phyloP scores from a whole-genome alignment of 2,113 vertebrate genomes.

The Murina feae region DNA sequence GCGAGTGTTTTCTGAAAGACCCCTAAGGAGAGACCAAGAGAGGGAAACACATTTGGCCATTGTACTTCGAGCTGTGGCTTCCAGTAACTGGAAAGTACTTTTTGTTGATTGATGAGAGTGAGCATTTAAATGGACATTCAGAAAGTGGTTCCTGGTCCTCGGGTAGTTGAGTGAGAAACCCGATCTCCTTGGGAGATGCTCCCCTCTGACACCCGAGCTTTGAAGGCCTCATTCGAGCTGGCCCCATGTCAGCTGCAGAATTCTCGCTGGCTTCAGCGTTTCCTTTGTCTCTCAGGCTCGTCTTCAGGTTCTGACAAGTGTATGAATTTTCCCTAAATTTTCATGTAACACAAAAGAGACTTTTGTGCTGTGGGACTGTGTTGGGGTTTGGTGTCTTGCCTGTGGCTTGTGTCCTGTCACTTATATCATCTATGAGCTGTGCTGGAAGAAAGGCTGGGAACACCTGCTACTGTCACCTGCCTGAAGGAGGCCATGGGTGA shows the following conservation, averaged over 20 bases:
- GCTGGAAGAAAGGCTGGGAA: not conserved
- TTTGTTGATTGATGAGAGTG: not conserved
- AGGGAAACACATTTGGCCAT: not conserved
- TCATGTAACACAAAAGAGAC: slow-evolving; percentile 19
- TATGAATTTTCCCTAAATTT: slow-evolving; percentile 46
- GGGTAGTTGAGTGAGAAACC: not conserved
- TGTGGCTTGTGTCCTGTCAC: not conserved
- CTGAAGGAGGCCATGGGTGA: rapidly evolving
- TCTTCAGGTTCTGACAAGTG: slow-evolving; percentile 6
- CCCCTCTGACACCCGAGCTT: not conserved
- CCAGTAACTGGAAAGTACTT: not conserved
- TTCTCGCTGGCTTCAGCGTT: not conserved
- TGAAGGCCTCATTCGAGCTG: not conserved
- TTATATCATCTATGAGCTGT: not conserved
- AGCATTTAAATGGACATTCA: not conserved
- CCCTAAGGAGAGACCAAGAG: not conserved
- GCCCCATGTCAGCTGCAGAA: rapidly evolving
- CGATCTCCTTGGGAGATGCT: not conserved
- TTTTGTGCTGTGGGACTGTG: not conserved
- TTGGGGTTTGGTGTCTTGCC: not conserved
- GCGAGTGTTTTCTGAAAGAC: not conserved
- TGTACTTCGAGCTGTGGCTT: not conserved
- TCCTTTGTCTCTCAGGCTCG: not conserved
- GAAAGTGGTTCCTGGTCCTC: not conserved
- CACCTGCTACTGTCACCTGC: not conserved